Base-by-base conservation (phyloP, 2,888 invertebrate genomes). In the Neuroscelio doddi region DNA sequence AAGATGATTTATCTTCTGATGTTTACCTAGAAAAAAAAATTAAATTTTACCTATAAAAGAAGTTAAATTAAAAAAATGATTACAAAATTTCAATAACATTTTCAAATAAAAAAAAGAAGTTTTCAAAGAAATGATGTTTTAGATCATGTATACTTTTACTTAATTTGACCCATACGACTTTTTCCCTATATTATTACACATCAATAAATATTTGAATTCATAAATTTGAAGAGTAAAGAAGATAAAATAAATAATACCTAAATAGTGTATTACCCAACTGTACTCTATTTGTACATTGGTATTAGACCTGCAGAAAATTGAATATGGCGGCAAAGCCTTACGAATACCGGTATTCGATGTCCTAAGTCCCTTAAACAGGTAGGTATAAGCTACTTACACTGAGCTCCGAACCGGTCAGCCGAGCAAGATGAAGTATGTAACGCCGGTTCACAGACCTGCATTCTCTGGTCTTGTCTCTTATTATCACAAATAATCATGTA, bases 301-400 rank as follows among this genome's bases (percentile, higher is more conserved):
- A n/a, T 44, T 42, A 30, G 32, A 44, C 50, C 15, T 10, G 24
- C 44, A 39, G 53, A 58, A 66, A 66, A 52, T 46, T 58, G 59
- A 66, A 66, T 56, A 66, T 66, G 66, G 55, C 57, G 50, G 62
- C 32, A 62, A 66, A 66, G 66, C 57, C 66, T 44, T 66, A 62
- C 44, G 61, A 66, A 39, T 66, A 53, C 62, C 42, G 53, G 61
- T 53, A 62, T 62, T 62, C 62, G 42, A 58, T 66, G 65, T 62
- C 61, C 65, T 50, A 56, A 59, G 59, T 56, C 57, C 46, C 53
- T 66, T 57, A 62, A 66, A 66, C 66, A 58, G 58, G 62, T 57
- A 66, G 52, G 24, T 59, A 51, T 65, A 66, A 66, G 62, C 66
- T 38, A 38, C 17, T 38, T 38, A 17, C 17, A 8, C 15, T 16